Percentiles rank a stretch among this genome's conserved stretches.
These are phyloP conservation scores for Coilia nasus DNA, from an alignment of 2,797 vertebrate species.

Conservation along the genomic window DNA sequence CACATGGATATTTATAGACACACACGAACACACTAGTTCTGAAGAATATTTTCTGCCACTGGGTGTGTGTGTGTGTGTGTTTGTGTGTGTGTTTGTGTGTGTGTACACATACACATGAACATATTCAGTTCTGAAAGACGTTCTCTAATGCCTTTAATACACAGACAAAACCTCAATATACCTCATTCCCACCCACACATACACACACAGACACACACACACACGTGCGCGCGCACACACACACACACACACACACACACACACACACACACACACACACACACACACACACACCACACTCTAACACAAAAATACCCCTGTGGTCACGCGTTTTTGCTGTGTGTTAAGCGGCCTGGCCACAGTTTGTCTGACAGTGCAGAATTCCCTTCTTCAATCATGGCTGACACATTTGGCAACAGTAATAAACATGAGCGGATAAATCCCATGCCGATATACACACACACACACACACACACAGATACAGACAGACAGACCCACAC, in stretches of 20 bases:
- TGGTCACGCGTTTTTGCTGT: neutral
- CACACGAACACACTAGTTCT: too few species aligned
- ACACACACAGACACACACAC: neutral
- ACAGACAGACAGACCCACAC: neutral
- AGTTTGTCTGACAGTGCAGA: constrained; percentile 62
- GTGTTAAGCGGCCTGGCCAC: neutral
- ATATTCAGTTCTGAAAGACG: too few species aligned
- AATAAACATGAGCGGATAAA: constrained; percentile 67
- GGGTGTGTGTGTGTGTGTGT: too few species aligned
- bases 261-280: neutral
- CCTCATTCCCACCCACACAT: neutral
- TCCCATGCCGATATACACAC: constrained; percentile 44
- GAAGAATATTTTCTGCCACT: too few species aligned
- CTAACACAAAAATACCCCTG: constrained; percentile 3
- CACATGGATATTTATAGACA: too few species aligned
- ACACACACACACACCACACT: neutral
- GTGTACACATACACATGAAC: too few species aligned
- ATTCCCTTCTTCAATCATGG: constrained; percentile 71
- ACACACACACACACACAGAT: too few species aligned
- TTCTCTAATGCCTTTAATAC: too few species aligned
- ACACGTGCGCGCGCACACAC: neutral
- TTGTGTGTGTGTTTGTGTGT: too few species aligned
- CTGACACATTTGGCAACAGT: constrained; percentile 66
- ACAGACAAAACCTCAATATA: too few species aligned
- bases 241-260: neutral